Evolutionary conservation across 2,113 vertebrate species (phyloP).

Genomic region (Chunga burmeisteri): DNA sequence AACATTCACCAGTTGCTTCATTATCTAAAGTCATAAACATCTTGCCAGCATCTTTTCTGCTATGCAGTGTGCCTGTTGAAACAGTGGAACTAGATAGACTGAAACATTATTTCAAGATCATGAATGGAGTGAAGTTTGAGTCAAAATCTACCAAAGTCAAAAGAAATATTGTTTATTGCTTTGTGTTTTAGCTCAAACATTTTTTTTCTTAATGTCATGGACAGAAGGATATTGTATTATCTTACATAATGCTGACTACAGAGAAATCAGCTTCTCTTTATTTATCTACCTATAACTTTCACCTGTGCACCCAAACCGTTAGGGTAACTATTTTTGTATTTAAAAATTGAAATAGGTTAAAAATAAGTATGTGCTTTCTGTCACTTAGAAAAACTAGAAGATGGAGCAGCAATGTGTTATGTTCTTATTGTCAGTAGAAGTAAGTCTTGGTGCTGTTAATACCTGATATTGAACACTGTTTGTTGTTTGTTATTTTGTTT

Average conservation of each 20-base stretch:
- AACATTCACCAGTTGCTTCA: background rate
- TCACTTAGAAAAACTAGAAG: background rate
- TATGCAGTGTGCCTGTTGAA: background rate
- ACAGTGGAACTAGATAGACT: background rate
- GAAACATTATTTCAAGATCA: background rate
- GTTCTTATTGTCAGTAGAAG: background rate
- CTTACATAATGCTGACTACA: background rate
- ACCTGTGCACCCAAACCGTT: background rate
- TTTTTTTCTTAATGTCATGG: background rate
- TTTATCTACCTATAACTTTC: background rate
- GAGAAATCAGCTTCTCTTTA: background rate
- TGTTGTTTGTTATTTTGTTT: background rate
- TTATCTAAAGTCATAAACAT: background rate
- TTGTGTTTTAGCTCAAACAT: background rate
- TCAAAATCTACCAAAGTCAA: background rate
- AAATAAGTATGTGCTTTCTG: background rate
- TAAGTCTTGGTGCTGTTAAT: background rate
- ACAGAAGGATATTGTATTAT: background rate
- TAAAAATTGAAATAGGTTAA: background rate
- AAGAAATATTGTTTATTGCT: background rate
- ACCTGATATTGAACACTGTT: background rate
- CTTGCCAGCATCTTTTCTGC: background rate
- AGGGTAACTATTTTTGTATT: background rate
- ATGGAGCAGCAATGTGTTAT: background rate
- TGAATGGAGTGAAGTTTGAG: background rate